Evolutionary conservation across 2,113 vertebrate species (phyloP), one percentile per base, ranked within the genome.

Genomic region (Stigmatopora nigra): DNA sequence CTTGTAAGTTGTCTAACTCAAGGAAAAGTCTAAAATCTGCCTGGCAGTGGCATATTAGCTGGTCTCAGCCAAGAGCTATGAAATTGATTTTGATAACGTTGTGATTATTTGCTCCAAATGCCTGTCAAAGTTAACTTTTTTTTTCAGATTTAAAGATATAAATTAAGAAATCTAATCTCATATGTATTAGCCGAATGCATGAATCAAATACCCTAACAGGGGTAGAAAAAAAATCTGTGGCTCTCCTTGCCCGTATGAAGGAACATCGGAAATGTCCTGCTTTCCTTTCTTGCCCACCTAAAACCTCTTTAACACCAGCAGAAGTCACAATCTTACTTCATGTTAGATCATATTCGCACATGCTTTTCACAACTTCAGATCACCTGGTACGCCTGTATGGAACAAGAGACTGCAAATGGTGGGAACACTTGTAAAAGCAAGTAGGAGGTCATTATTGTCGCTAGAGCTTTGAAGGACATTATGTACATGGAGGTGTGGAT

Each of bases 11-110:
- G 71, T 65, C 53, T 51, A 64, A 80, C 69, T 77, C 74, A 38
- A 36, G 68, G n/a, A 75, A 69, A 80, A 71, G 77, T 87, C 67
- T 44, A 77, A 76, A 79, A 35, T 47, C 67, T 57, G 73, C 78
- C 73, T 82, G 77, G 77, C 69, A 80, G 72, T 75, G 36, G 20
- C 60, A 85, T 83, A 89, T 88, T 87, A 88, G 74, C 59, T 15
- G 8, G 69, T 17, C 65, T 87, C 76, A 71, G 80, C 71, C 55
- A 44, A 67, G 65, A 51, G 35, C 0, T 14, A 81, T 76, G 87
- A 79, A 88, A 80, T 73, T 15, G 62, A 68, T 84, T 87, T 87
- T 87, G 83, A 88, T 84, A 79, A 72, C 65, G 61, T 48, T 47
- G 46, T 60, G 25, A 31, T 31, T 31, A 31, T 41, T 44, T 52